Percentiles rank a stretch among this genome's conserved stretches.
Evolutionary conservation across 2,113 vertebrate genomes (phyloP).

Genomic region (Elgaria multicarinata): DNA sequence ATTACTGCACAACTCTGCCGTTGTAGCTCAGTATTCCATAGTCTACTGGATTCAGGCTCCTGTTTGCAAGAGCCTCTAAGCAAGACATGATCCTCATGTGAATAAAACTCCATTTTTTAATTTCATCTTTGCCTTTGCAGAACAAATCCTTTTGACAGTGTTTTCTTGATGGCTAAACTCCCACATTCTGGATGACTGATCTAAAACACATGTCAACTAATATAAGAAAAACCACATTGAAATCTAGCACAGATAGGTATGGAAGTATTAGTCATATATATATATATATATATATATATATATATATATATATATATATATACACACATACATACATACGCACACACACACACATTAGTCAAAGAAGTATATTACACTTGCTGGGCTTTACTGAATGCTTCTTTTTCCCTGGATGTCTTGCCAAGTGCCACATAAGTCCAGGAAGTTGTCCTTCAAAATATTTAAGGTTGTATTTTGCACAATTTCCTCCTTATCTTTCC

Average conservation of each 20-base stretch:
- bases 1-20: constrained; percentile 54
- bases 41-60: constrained; percentile 50
- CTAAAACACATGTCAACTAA: constrained; percentile 68
- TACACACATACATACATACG: constrained; percentile 58
- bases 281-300: background rate
- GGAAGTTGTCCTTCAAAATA: constrained; percentile 79
- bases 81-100: constrained; percentile 55
- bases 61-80: constrained; percentile 47
- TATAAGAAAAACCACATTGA: constrained; percentile 58
- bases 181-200: constrained; percentile 70
- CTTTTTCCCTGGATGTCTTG: constrained; percentile 61
- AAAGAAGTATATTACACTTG: constrained; percentile 25
- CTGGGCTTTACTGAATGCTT: constrained; percentile 44
- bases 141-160: constrained; percentile 72
- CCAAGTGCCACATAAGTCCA: constrained; percentile 74
- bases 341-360: constrained; percentile 54
- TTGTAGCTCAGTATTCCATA: constrained; percentile 59
- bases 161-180: constrained; percentile 71
- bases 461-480: constrained; percentile 79
- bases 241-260: constrained; percentile 53
- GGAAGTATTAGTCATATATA: constrained; percentile 33
- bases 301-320: constrained; percentile 25
- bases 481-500: constrained; percentile 79
- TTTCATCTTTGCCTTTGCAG: constrained; percentile 63
- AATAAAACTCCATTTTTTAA: constrained; percentile 71